Conservation (phyloP, 1,140 invertebrate genomes). For the Bombus sibiricus region DNA sequence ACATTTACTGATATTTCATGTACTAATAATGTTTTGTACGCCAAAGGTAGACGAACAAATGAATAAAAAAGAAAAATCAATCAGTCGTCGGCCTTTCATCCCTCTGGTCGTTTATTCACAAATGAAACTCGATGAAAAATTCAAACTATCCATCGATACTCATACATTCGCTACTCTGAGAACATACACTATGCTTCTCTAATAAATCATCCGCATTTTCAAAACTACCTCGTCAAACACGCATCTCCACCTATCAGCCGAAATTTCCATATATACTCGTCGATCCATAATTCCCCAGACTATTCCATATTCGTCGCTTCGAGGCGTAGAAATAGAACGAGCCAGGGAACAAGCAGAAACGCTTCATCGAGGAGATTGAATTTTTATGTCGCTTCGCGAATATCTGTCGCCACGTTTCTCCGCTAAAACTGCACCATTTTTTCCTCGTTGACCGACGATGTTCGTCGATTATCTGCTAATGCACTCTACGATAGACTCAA, state of each 20-base stretch:
- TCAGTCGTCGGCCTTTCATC: background rate
- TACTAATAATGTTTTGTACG: background rate
- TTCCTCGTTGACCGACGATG: background rate
- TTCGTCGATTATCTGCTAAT: slow-evolving; percentile 1
- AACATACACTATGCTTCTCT: background rate
- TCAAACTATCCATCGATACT: background rate
- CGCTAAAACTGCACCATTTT: background rate
- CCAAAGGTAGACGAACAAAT: background rate
- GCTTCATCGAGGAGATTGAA: slow-evolving; percentile 16
- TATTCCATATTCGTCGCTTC: background rate
- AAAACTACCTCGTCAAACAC: background rate
- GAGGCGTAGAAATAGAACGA: background rate
- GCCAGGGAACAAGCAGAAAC: background rate
- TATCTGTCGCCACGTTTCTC: background rate
- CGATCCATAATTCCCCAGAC: background rate
- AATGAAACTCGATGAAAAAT: background rate
- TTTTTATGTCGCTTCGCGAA: slow-evolving; percentile 2
- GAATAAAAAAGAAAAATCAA: background rate
- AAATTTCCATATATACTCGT: background rate
- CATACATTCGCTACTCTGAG: background rate
- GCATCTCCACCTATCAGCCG: background rate
- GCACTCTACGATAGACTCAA: background rate
- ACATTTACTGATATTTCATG: no score
- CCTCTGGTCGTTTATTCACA: no score
- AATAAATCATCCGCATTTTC: background rate